Conservation (phyloP, 1,140 invertebrate species). For the Pararge aegeria region DNA sequence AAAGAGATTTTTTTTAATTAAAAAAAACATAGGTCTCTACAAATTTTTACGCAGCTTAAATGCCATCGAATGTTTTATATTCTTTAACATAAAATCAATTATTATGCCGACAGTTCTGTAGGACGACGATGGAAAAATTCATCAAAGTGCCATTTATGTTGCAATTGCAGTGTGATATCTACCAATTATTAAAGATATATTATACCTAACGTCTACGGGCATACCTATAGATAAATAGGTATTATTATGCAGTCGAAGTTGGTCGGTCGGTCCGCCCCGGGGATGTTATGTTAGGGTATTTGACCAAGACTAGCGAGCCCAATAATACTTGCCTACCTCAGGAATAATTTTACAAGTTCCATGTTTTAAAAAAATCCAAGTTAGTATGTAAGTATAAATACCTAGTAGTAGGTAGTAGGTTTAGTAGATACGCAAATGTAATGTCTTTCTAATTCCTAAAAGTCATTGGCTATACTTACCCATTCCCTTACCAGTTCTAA, state of each 20-base stretch:
- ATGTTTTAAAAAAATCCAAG: too few relatives aligned
- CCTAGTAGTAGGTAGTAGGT: too few relatives aligned
- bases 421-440: too few relatives aligned
- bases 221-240: constrained; percentile 38
- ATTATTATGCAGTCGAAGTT: constrained; percentile 38
- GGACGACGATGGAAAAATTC: not conserved
- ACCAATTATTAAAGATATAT: constrained; percentile 9
- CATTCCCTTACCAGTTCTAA: too few relatives aligned
- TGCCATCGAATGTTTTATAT: not conserved
- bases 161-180: constrained; percentile 4
- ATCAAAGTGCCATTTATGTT: constrained; percentile 6
- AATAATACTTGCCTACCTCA: not conserved
- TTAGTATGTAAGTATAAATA: too few relatives aligned
- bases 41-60: too few relatives aligned
- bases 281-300: constrained; percentile 30
- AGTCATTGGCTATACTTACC: too few relatives aligned
- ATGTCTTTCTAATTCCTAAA: too few relatives aligned
- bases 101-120: not conserved
- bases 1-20: too few relatives aligned
- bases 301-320: constrained; percentile 17
- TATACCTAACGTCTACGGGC: constrained; percentile 6
- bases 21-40: too few relatives aligned
- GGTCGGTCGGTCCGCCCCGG: constrained; percentile 28
- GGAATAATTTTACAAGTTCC: too few relatives aligned
- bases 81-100: not conserved